A percentile compares a stretch with the other conserved stretches of the same genome.
phyloP scores from a whole-genome alignment of 1,140 invertebrate genomes.

The Euschistus heros region DNA sequence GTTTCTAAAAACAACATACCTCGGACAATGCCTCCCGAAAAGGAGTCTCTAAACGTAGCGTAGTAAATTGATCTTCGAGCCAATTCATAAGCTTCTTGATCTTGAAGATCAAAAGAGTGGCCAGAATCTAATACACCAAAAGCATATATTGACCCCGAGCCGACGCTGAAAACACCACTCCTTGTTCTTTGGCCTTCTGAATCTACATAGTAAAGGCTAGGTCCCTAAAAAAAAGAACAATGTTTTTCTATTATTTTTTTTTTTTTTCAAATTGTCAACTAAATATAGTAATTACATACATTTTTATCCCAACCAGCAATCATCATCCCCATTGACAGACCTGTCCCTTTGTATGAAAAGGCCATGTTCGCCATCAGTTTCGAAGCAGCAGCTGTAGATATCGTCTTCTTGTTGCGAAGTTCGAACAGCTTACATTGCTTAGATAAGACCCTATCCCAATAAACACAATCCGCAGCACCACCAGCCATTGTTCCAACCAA shows the following conservation, averaged over 20 bases:
- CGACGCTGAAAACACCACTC: slow-evolving; percentile 90
- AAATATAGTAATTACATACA: slow-evolving; percentile 36
- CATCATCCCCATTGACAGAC: slow-evolving; percentile 83
- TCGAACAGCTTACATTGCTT: slow-evolving; percentile 95
- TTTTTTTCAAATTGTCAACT: not conserved
- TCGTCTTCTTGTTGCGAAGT: slow-evolving; percentile 86
- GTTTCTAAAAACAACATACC: slow-evolving; percentile 38
- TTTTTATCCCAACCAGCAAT: slow-evolving; percentile 94
- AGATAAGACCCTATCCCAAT: slow-evolving; percentile 91
- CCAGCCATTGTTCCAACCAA: slow-evolving; percentile 80
- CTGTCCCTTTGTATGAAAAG: slow-evolving; percentile 90
- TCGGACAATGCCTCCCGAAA: slow-evolving; percentile 88
- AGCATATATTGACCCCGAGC: slow-evolving; percentile 93
- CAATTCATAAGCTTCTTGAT: slow-evolving; percentile 85
- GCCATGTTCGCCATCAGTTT: slow-evolving; percentile 97
- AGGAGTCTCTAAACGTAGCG: slow-evolving; percentile 94
- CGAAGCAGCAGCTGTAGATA: slow-evolving; percentile 95
- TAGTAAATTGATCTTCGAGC: slow-evolving; percentile 92
- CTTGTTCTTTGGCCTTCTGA: slow-evolving; percentile 87
- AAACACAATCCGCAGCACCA: slow-evolving; percentile 94
- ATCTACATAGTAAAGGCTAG: slow-evolving; percentile 93
- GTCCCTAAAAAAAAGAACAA: slow-evolving; percentile 51
- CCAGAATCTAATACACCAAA: slow-evolving; percentile 93
- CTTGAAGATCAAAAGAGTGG: slow-evolving; percentile 75
- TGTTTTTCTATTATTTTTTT: too few species aligned